A percentile compares a stretch with the other conserved stretches of the same genome.
Conservation (phyloP, 2,113 vertebrate genomes). For the Rhegmatorhina hoffmannsi region DNA sequence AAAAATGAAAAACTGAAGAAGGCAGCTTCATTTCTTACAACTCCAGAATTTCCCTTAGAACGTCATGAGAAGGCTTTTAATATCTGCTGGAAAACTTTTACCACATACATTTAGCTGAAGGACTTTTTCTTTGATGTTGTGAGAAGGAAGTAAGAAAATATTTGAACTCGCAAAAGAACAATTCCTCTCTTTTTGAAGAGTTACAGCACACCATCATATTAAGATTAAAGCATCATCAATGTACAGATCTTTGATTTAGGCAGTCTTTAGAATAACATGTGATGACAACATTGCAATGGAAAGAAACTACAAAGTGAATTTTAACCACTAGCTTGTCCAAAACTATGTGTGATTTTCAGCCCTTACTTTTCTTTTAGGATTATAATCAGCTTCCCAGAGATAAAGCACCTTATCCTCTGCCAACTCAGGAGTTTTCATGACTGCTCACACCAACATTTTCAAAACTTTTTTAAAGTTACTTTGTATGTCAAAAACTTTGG, state of each 20-base stretch:
- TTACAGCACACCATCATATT: neutral
- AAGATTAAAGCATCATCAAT: neutral
- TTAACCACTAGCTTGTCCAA: neutral
- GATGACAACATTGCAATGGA: neutral
- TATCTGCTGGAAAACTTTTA: neutral
- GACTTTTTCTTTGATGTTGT: neutral
- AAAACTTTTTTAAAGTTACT: conserved; percentile 7
- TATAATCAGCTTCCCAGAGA: neutral
- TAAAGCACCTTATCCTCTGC: neutral
- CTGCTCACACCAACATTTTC: neutral
- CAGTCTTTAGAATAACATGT: neutral
- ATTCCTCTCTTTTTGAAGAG: neutral
- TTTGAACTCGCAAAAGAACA: neutral
- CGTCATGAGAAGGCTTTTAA: neutral
- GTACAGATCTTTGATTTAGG: neutral
- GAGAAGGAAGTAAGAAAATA: neutral
- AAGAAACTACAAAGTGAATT: neutral
- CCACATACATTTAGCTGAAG: neutral
- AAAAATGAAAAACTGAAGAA: neutral
- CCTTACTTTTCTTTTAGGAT: neutral
- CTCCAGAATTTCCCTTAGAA: neutral
- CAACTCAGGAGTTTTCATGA: neutral
- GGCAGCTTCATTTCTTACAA: neutral
- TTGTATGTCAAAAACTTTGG: neutral
- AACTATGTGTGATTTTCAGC: neutral